Conservation (phyloP, 2,888 invertebrate genomes). For the Drosophila algonquin region DNA sequence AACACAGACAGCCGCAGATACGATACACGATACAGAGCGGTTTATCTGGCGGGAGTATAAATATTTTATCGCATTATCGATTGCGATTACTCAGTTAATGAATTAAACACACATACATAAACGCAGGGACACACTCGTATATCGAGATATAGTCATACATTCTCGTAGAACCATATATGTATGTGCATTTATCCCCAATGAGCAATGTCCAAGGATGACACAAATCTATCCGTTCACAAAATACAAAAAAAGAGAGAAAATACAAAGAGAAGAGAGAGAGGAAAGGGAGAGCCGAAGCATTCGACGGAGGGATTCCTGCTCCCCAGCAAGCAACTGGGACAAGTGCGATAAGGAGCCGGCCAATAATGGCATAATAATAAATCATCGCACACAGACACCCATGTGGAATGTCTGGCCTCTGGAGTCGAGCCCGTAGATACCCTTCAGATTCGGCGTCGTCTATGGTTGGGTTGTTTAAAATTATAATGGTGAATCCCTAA, state of each 20-base stretch:
- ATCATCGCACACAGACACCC: constrained; percentile 42
- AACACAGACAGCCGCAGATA: not conserved
- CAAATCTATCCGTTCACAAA: constrained; percentile 4
- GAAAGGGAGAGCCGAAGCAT: not conserved
- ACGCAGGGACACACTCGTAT: constrained; percentile 35
- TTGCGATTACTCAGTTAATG: constrained; percentile 75
- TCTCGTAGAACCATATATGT: not conserved
- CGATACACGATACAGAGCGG: constrained; percentile 12
- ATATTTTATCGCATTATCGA: constrained; percentile 76
- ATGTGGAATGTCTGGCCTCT: not conserved
- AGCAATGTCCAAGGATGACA: not conserved
- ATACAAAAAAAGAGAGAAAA: not conserved
- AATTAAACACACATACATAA: constrained; percentile 55
- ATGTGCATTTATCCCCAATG: not conserved
- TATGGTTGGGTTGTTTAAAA: too few species aligned
- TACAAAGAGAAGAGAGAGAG: constrained; percentile 2
- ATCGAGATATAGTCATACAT: constrained; percentile 15
- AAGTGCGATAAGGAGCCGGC: constrained; percentile 39
- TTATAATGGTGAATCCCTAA: too few species aligned
- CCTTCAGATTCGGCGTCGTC: not conserved
- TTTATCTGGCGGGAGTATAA: constrained; percentile 50
- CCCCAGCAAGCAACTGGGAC: constrained; percentile 31
- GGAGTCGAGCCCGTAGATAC: not conserved
- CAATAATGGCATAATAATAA: constrained; percentile 66
- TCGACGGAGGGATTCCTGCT: not conserved